Evolutionary conservation across 30 jellyfish, hydroid and myxozoan species (phyloP).

Genomic region (Aurelia aurita complex sp. Pacific): DNA sequence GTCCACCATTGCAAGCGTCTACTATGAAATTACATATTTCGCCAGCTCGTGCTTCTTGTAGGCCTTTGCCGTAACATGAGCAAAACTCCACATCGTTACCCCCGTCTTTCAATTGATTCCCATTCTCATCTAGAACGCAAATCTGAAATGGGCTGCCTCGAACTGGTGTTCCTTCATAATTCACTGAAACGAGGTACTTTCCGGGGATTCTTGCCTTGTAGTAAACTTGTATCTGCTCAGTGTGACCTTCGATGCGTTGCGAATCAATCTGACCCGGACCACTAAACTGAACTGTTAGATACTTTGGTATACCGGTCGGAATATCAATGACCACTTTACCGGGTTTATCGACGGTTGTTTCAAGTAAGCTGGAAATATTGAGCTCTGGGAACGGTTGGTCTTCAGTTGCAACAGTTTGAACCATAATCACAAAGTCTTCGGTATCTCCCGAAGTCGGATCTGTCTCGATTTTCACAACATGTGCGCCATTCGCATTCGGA

Average conservation of each 20-base stretch:
- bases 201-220: slow-evolving; percentile 81
- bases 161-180: slow-evolving; percentile 85
- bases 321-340: slow-evolving; percentile 52
- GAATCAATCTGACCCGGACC: slow-evolving; percentile 90
- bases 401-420: slow-evolving; percentile 30
- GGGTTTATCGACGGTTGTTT: slow-evolving; percentile 31
- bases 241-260: slow-evolving; percentile 49
- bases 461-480: slow-evolving; percentile 34
- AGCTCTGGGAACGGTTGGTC: slow-evolving; percentile 33
- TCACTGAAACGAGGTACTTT: slow-evolving; percentile 61
- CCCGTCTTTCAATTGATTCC: slow-evolving; percentile 31
- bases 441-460: slow-evolving; percentile 27
- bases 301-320: slow-evolving; percentile 67
- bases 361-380: slow-evolving; percentile 35
- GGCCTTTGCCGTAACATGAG: slow-evolving; percentile 66
- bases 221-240: slow-evolving; percentile 49
- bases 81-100: slow-evolving; percentile 45
- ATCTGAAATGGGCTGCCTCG: slow-evolving; percentile 86
- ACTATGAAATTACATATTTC: slow-evolving; percentile 69
- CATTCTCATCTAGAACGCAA: slow-evolving; percentile 50
- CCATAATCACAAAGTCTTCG: slow-evolving; percentile 29
- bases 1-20: slow-evolving; percentile 88
- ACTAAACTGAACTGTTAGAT: slow-evolving; percentile 75
- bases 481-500: slow-evolving; percentile 60
- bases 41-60: slow-evolving; percentile 69